Base-by-base conservation (phyloP, 2,797 vertebrate species). In the Pseudomugil tenellus region DNA sequence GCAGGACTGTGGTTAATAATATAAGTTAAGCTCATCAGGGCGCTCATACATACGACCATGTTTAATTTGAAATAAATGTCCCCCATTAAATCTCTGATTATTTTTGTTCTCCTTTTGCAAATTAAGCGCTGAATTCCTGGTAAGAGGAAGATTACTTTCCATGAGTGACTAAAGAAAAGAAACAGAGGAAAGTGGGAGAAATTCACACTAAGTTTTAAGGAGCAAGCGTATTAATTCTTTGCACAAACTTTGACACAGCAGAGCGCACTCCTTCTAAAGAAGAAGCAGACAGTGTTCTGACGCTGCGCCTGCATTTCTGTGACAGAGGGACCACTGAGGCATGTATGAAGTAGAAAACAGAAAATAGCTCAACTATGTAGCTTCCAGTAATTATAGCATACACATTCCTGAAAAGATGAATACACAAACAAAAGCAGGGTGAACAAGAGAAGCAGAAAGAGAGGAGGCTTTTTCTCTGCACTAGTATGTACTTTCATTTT, bases 121-220 rank as follows among this genome's bases (percentile, higher is more conserved):
- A 92, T 90, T 89, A 90, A 87, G 87, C 80, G 83, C 81, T 78
- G 85, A 84, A 85, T 90, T 85, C 85, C 77, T 84, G 79, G 82
- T 79, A 75, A 89, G 78, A 76, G 56, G 84, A n/a, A 90, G 82
- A 87, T 87, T 84, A 84, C 80, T 67, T 67, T 63, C 80, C 66
- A 80, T 53, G 83, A 80, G 78, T 14, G 54, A 74, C 63, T 89
- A 83, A 90, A 87, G 83, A 88, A 82, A 89, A 80, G 72, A 88
- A 91, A 87, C 76, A 80, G 61, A 67, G 77, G 74, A 85, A 85
- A 84, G 77, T 80, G 77, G 79, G 71, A 76, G 72, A 81, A 16
- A 82, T 80, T 84, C 61, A 73, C 84, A 84, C 71, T 62, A 70
- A 71, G 48, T 79, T 74, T 58, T 57, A 76, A 89, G 80, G 63